Conservation (phyloP, 1,140 invertebrate species). For the Drosophila paulistorum region DNA sequence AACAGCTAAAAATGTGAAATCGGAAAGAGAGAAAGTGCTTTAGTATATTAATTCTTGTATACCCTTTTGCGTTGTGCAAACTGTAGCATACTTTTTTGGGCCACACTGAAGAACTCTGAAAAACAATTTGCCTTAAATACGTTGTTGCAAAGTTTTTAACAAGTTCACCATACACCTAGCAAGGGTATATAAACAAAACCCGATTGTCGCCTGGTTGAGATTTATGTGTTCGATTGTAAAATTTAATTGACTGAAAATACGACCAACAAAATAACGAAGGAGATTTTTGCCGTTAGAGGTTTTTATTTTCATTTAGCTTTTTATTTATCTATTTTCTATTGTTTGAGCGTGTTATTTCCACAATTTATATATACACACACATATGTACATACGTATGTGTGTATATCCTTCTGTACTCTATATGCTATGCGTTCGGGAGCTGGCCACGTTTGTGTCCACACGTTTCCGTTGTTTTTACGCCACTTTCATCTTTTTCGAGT, state of each 20-base stretch:
- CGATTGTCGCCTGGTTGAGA: slow-evolving; percentile 71
- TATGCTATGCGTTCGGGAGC: background rate
- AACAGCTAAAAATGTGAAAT: slow-evolving; percentile 54
- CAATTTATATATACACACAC: slow-evolving; percentile 17
- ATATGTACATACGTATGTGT: background rate
- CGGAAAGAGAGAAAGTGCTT: background rate
- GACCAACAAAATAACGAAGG: slow-evolving; percentile 12
- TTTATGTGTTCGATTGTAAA: slow-evolving; percentile 80
- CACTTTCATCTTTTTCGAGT: slow-evolving; percentile 39
- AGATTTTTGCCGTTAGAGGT: slow-evolving; percentile 2
- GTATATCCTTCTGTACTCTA: background rate
- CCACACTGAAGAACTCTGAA: too few species aligned
- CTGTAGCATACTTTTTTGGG: too few species aligned
- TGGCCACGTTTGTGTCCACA: slow-evolving; percentile 15
- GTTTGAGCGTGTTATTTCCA: slow-evolving; percentile 31
- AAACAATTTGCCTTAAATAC: too few species aligned
- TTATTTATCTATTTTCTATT: slow-evolving; percentile 37
- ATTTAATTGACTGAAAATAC: slow-evolving; percentile 83
- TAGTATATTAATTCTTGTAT: too few species aligned
- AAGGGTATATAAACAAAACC: slow-evolving; percentile 41
- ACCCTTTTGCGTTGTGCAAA: too few species aligned
- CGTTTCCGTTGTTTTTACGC: slow-evolving; percentile 45
- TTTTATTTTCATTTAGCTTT: slow-evolving; percentile 38
- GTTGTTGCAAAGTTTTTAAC: background rate
- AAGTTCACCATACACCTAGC: slow-evolving; percentile 17